Percentiles rank a stretch among this genome's conserved stretches.
These are phyloP conservation scores for Clepsis dumicolana DNA, from an alignment of 2,888 invertebrate species.

Conservation along the genomic window DNA sequence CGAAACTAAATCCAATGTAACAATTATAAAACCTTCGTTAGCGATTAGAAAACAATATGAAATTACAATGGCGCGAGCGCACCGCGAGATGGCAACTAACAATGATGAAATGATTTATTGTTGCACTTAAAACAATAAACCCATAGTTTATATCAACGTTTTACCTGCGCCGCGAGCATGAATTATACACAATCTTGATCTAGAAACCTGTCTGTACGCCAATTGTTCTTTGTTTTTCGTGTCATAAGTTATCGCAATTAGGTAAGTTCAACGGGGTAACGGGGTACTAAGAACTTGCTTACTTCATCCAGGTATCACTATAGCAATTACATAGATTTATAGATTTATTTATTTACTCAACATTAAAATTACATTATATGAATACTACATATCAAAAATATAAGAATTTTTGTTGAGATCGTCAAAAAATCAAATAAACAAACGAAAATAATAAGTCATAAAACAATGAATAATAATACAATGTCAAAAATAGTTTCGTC, in stretches of 20 bases:
- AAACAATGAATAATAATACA: too few species aligned
- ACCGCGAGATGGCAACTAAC: conserved; percentile 28
- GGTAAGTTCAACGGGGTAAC: not conserved
- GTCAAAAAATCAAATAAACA: too few species aligned
- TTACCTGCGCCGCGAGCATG: conserved; percentile 6
- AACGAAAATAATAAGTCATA: too few species aligned
- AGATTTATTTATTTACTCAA: too few species aligned
- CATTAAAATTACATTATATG: too few species aligned
- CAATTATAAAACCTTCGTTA: conserved; percentile 30
- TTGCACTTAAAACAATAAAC: conserved; percentile 35
- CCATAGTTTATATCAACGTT: conserved; percentile 30
- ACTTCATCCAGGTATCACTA: too few species aligned
- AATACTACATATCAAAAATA: too few species aligned
- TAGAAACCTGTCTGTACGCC: conserved; percentile 6
- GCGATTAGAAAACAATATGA: conserved; percentile 40
- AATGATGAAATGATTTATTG: conserved; percentile 40
- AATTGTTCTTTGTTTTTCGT: conserved; percentile 1
- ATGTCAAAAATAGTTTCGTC: too few species aligned
- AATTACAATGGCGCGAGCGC: conserved; percentile 31
- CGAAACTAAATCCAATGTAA: not conserved
- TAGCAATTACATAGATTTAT: too few species aligned
- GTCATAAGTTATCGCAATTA: not conserved
- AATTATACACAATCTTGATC: conserved; percentile 20
- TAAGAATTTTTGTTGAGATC: too few species aligned
- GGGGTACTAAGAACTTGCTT: too few species aligned